Base-by-base conservation (phyloP, 2,888 invertebrate genomes). In the Drosophila koepferae region DNA sequence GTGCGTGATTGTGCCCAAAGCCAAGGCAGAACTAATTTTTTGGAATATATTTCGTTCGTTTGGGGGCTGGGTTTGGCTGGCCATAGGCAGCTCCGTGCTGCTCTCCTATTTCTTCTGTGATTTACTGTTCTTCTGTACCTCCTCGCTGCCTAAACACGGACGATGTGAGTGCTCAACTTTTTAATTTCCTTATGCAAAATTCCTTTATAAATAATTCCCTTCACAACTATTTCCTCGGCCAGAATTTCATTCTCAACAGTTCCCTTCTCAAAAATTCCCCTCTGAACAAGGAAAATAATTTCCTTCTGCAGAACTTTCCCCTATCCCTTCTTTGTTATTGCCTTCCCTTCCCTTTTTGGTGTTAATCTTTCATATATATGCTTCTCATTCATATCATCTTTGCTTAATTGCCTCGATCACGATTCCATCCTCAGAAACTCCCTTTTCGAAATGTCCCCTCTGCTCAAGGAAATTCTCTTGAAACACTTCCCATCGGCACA, bases 1-100 rank as follows among this genome's bases (percentile, higher is more conserved):
- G 12, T 95, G 95, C 82, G 94, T 95, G 59, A 75, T 95, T 34
- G 92, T 95, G 8, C 94, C 94, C 63, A 94, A 94, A 76, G 93
- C 94, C 0, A 89, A 90, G 12, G 91, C 91, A n/a, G 94, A 94
- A 64, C 93, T 94, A 0, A 92, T 94, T 1, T 94, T 95, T 77
- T 93, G 92, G 80, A 93, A 93, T 66, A 79, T 93, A 8, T 92
- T 93, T 74, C 90, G 91, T 2, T 89, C 93, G 1, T 93, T 93
- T 59, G 73, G 89, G 7, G 16, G 60, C 0, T 58, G 68, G 12
- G 92, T 92, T 6, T 93, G 93, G 93, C 7, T 86, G 0, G 63
- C 74, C 1, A 86, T 92, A 1, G 46, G 84, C 0, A 7, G 76
- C 0, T 86, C 87, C 12, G 54, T 92, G 5, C 36, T 90, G 1